Base-by-base conservation (phyloP, 2,888 invertebrate species). In the Drepanosiphum platanoidis region DNA sequence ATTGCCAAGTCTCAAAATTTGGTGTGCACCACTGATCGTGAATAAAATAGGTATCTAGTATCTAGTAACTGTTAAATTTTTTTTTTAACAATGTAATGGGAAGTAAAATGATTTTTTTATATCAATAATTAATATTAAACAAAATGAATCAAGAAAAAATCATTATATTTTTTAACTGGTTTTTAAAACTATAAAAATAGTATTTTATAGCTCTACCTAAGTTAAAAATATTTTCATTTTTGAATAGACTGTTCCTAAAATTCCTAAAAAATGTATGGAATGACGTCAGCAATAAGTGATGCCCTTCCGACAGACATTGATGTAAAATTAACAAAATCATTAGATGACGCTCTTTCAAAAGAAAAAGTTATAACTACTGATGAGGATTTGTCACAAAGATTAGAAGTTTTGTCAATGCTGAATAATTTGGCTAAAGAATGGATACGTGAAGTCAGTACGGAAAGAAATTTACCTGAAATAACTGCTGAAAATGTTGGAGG, bases 401-500 rank as follows among this genome's bases (percentile, higher is more conserved):
- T 92, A 90, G 92, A 91, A 88, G 92, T 93, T 81, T 89, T 92
- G 80, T 91, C 93, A 87, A 95, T 96, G 89, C 90, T 99, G 86
- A 98, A 99, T 90, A 92, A 94, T 7, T 91, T 99, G 74, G 98
- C 98, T 18, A 95, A 97, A 88, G 93, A 95, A 89, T 99, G 99
- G 99, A 97, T 99, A 87, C 92, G 93, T 87, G 95, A 97, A 88
- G 94, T 97, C 74, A 97, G 97, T 71, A 90, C 95, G 84, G 92
- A 94, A 87, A 86, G 96, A 90, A 97, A 97, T 90, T 96, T 99
- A 94, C 98, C 99, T 9, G 94, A 94, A 86, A 95, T 93, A 88
- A 94, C 96, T 1, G 96, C 97, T 1, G 96, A 97, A 84, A 94
- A 94, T 88, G 95, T 98, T 86, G 98, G 99, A 34, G 99, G 99